phyloP scores from a whole-genome alignment of 1,140 invertebrate species.

The Acromyrmex charruanus region DNA sequence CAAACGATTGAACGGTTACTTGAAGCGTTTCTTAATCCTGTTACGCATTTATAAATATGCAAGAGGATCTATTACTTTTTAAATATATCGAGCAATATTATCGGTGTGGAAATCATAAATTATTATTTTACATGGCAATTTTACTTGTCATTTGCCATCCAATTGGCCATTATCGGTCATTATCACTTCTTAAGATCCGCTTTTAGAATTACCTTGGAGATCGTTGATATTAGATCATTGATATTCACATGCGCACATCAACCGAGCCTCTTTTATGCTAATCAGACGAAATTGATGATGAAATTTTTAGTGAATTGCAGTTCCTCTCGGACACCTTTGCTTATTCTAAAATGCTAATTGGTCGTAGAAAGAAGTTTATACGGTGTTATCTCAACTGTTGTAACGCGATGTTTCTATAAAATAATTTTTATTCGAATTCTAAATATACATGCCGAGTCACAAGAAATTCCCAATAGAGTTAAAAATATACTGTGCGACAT shows the following conservation, averaged over 20 bases:
- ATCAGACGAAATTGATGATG: constrained; percentile 11
- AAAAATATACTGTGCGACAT: constrained; percentile 43
- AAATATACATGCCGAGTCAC: constrained; percentile 1
- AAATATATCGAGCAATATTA: constrained; percentile 2
- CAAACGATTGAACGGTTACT: neutral
- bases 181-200: constrained; percentile 17
- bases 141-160: constrained; percentile 9
- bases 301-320: constrained; percentile 38
- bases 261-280: constrained; percentile 44
- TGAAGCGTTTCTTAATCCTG: neutral
- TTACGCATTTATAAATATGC: neutral
- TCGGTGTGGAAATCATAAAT: constrained; percentile 19
- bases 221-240: constrained; percentile 26
- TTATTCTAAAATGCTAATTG: constrained; percentile 35
- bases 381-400: neutral
- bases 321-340: constrained; percentile 2
- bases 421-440: neutral
- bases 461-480: constrained; percentile 41
- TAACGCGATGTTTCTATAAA: neutral
- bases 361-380: constrained; percentile 42
- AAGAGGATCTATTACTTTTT: neutral
- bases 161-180: constrained; percentile 16
- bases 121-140: constrained; percentile 29
- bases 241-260: neutral
- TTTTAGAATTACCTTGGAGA: constrained; percentile 29